Evolutionary conservation across 1,140 invertebrate genomes (phyloP), one percentile per base, ranked within the genome.

Genomic region (Artemia franciscana): DNA sequence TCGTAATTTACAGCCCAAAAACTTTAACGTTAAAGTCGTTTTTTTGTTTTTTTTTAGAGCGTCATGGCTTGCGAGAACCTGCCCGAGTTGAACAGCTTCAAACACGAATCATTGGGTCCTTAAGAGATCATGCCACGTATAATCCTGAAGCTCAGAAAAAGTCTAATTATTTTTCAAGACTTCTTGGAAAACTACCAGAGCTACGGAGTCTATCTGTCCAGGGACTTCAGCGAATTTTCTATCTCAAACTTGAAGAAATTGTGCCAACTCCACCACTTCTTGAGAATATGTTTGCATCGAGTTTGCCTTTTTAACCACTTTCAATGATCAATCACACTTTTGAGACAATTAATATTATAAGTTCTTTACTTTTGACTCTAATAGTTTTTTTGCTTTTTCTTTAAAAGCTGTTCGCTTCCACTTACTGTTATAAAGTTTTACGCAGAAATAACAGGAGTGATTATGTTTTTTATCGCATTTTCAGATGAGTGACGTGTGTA

Each of bases 111-210:
- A 93, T 95, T 65, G 84, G 86, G 60, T 89, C 89, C 58, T 76
- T 97, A 9, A 79, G 88, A 7, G 91, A 95, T 68, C 91, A 95
- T 76, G 90, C 93, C 69, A 93, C 89, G 5, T 91, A 92, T 76
- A 90, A 91, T 72, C 82, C 82, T 60, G 89, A 86, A 70, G 89
- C 83, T n/a, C 86, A 88, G 73, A 80, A 80, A 68, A 89, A 86
- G 71, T 80, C 82, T 24, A 87, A 93, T 67, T 93, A 93, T 74
- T 90, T 95, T 78, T 93, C 91, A 30, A 79, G 86, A 18, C 80
- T 95, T 39, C 76, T 95, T 26, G 86, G 87, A 26, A 92, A 91
- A 73, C 77, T 95, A 61, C 88, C 91, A 0, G 91, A 95, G 72
- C 77, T 96, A 65, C 78, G 91, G 59, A 89, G 88, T 58, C 78